These are phyloP conservation scores for Arctia plantaginis DNA, from an alignment of 2,888 invertebrate genomes.

Conservation along the genomic window DNA sequence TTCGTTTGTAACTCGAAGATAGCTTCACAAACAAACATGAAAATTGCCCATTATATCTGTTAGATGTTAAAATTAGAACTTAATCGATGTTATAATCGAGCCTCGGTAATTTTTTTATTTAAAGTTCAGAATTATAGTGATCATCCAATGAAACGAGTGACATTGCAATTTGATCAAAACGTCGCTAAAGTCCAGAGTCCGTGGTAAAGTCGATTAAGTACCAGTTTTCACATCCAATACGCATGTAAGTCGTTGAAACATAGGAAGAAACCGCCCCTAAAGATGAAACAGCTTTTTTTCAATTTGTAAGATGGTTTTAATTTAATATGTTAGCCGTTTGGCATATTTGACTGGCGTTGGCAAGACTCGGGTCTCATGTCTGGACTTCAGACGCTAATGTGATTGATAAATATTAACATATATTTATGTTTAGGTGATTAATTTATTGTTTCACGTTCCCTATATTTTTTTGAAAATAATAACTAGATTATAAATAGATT, in stretches of 20 bases:
- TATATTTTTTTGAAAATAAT: constrained; percentile 79
- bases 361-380: constrained; percentile 42
- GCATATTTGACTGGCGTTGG: constrained; percentile 35
- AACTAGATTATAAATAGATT: constrained; percentile 75
- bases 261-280: too few relatives aligned
- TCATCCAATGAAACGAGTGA: not conserved
- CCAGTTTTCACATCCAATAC: not conserved
- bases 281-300: too few relatives aligned
- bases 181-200: not conserved
- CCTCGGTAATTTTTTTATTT: not conserved
- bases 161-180: not conserved
- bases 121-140: not conserved
- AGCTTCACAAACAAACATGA: too few relatives aligned
- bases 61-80: not conserved
- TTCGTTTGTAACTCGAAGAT: not conserved
- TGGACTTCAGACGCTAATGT: constrained; percentile 58
- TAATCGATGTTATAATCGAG: not conserved
- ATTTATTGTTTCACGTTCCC: constrained; percentile 81
- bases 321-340: constrained; percentile 17
- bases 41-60: too few relatives aligned
- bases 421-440: constrained; percentile 75
- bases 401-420: constrained; percentile 69
- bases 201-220: not conserved
- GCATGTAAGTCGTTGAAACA: not conserved
- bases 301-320: not conserved